These are phyloP conservation scores for Microctenopoma stevenorrisi DNA, from an alignment of 2,797 vertebrate genomes.

Conservation along the genomic window DNA sequence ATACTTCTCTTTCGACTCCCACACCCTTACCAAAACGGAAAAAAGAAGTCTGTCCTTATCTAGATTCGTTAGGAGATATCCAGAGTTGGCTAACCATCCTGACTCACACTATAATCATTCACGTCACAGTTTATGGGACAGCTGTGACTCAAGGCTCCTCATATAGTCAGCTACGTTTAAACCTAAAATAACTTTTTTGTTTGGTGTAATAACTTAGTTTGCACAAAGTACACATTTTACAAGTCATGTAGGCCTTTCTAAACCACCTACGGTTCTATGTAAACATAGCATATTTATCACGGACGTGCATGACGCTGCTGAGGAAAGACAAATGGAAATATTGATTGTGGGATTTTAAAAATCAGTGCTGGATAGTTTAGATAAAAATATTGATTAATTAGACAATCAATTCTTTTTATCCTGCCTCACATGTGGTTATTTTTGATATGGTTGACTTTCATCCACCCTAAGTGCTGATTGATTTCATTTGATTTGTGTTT, in stretches of 20 bases:
- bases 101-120: background rate
- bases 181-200: too few relatives aligned
- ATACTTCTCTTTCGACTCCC: background rate
- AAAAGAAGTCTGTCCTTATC: background rate
- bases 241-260: background rate
- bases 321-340: background rate
- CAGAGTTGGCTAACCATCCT: background rate
- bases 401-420: background rate
- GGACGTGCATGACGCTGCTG: background rate
- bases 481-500: conserved; percentile 31
- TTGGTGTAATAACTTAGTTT: too few relatives aligned
- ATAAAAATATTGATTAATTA: background rate
- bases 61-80: background rate
- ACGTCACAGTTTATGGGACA: too few relatives aligned
- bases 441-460: conserved; percentile 67
- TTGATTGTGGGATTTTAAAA: background rate
- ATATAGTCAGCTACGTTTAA: too few relatives aligned
- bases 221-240: background rate
- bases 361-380: background rate
- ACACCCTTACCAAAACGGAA: background rate
- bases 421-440: background rate
- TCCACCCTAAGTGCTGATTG: conserved; percentile 67
- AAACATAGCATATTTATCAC: background rate
- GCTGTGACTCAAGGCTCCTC: background rate
- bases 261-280: background rate